A percentile compares a stretch with the other conserved stretches of the same genome.
These are phyloP conservation scores for Bolinopsis microptera DNA, from an alignment of 37 sponge, comb jelly and placozoan species.

Conservation along the genomic window DNA sequence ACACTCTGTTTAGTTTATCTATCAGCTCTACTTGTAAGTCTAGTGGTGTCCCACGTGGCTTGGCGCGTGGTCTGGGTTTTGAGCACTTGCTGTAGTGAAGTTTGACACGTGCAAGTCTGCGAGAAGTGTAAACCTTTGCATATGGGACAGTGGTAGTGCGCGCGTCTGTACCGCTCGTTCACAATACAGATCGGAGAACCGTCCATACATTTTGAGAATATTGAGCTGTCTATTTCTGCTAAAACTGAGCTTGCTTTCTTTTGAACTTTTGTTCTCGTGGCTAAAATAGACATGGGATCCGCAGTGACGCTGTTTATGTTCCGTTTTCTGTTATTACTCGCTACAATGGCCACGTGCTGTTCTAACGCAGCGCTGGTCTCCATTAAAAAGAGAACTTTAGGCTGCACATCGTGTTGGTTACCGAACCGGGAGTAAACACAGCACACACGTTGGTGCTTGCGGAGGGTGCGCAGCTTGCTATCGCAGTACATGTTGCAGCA, in stretches of 20 bases:
- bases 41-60: conserved; percentile 4
- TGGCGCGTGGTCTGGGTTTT: background rate
- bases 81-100: conserved; percentile 60
- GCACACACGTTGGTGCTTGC: conserved; percentile 47
- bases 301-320: background rate
- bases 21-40: conserved; percentile 58
- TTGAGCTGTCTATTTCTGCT: background rate
- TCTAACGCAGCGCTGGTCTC: conserved; percentile 14
- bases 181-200: background rate
- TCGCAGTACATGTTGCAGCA: conserved; percentile 46
- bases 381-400: background rate
- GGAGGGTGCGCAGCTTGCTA: conserved; percentile 26
- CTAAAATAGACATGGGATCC: conserved; percentile 46
- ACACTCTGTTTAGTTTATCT: conserved; percentile 51
- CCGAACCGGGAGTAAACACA: background rate
- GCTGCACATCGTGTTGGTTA: background rate
- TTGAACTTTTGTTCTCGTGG: background rate
- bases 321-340: background rate
- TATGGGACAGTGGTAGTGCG: conserved; percentile 47
- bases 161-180: background rate
- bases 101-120: conserved; percentile 16
- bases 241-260: conserved; percentile 24
- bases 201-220: conserved; percentile 9
- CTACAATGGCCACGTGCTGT: background rate
- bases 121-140: conserved; percentile 40